These are phyloP conservation scores for Cyprinodon tularosa DNA, from an alignment of 2,113 vertebrate species.

Conservation along the genomic window DNA sequence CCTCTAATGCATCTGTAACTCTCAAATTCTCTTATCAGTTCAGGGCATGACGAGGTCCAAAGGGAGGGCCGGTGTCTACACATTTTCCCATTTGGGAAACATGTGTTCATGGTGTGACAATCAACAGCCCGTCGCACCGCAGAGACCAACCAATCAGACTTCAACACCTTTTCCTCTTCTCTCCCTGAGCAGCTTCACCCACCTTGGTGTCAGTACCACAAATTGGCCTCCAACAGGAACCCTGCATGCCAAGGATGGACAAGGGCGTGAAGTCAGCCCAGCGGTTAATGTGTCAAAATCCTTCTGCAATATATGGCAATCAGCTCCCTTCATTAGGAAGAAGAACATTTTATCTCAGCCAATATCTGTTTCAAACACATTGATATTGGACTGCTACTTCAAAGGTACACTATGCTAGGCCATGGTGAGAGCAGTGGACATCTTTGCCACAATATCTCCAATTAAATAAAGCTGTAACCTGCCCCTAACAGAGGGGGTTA, in stretches of 20 bases:
- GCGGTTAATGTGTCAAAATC: slow-evolving; percentile 69
- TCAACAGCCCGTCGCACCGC: slow-evolving; percentile 48
- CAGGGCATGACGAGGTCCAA: slow-evolving; percentile 59
- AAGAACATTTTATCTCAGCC: background rate
- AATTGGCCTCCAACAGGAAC: slow-evolving; percentile 81
- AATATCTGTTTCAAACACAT: background rate
- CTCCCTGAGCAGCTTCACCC: slow-evolving; percentile 51
- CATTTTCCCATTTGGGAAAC: slow-evolving; percentile 54
- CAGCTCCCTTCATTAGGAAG: slow-evolving; percentile 65
- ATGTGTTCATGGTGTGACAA: slow-evolving; percentile 62
- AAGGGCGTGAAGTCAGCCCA: slow-evolving; percentile 67
- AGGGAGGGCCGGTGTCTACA: slow-evolving; percentile 58
- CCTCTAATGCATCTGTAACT: slow-evolving; percentile 63
- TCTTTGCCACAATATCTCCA: slow-evolving; percentile 66
- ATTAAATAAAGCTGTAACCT: slow-evolving; percentile 88
- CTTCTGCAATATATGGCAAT: slow-evolving; percentile 37
- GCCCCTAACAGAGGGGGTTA: slow-evolving; percentile 85
- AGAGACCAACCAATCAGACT: slow-evolving; percentile 78
- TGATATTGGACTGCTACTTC: background rate
- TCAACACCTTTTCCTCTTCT: slow-evolving; percentile 76
- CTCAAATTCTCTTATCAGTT: slow-evolving; percentile 63
- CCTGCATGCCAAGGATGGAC: slow-evolving; percentile 78
- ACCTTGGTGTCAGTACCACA: slow-evolving; percentile 68
- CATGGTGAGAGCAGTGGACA: background rate
- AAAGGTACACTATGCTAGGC: background rate